A percentile compares a stretch with the other conserved stretches of the same genome.
Evolutionary conservation across 2,888 invertebrate genomes (phyloP).

Genomic region (Synanthedon formicaeformis): DNA sequence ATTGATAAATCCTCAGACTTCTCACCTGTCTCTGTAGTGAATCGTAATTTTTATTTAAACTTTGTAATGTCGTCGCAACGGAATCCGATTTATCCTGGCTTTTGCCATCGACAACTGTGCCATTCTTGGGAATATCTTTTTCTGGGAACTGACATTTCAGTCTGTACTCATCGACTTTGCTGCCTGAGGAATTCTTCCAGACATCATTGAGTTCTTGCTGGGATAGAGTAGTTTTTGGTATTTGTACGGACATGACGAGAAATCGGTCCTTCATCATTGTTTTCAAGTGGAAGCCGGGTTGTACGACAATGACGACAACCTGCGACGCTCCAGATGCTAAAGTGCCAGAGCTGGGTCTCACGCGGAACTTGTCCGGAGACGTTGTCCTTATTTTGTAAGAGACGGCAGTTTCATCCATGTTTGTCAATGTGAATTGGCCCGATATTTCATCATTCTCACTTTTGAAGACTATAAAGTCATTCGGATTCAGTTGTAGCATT

Average conservation of each 20-base stretch:
- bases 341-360: constrained; percentile 87
- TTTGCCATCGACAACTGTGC: constrained; percentile 27
- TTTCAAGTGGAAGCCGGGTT: constrained; percentile 77
- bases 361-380: constrained; percentile 94
- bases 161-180: constrained; percentile 78
- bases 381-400: constrained; percentile 91
- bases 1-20: constrained; percentile 40
- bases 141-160: constrained; percentile 75
- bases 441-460: constrained; percentile 76
- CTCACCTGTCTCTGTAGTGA: constrained; percentile 34
- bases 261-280: constrained; percentile 86
- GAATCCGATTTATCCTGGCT: constrained; percentile 79
- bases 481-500: constrained; percentile 74
- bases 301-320: constrained; percentile 79
- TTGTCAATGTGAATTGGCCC: constrained; percentile 77
- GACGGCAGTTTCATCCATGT: constrained; percentile 68
- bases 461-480: constrained; percentile 78
- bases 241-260: constrained; percentile 84
- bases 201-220: constrained; percentile 76
- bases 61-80: constrained; percentile 74
- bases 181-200: constrained; percentile 76
- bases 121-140: constrained; percentile 46
- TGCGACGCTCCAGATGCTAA: constrained; percentile 74
- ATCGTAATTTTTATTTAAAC: constrained; percentile 43
- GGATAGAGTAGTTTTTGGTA: constrained; percentile 69